These are phyloP conservation scores for Nectonema munidae DNA, from an alignment of 2,888 invertebrate species.

Conservation along the genomic window DNA sequence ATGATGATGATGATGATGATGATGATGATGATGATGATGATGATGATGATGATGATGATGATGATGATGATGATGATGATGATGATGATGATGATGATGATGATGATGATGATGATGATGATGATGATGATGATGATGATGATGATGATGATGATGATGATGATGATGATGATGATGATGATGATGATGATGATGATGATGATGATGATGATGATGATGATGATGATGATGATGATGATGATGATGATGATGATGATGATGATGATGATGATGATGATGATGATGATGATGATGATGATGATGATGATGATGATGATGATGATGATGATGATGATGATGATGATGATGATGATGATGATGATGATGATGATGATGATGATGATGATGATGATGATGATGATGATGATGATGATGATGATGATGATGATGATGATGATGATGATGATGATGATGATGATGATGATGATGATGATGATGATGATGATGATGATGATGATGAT, in stretches of 20 bases:
- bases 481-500: too few species aligned
- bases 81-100: constrained; percentile 5
- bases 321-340: neutral
- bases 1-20: constrained; percentile 5
- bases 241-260: neutral
- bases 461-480: too few species aligned
- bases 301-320: neutral
- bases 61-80: constrained; percentile 5
- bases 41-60: neutral
- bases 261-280: neutral
- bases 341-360: too few species aligned
- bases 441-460: too few species aligned
- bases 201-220: neutral
- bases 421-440: too few species aligned
- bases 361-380: too few species aligned
- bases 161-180: neutral
- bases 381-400: too few species aligned
- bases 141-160: neutral
- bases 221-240: neutral
- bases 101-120: neutral
- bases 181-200: neutral
- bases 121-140: neutral
- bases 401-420: too few species aligned
- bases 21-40: neutral
- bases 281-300: neutral